A percentile compares a stretch with the other conserved stretches of the same genome.
Evolutionary conservation across 2,888 invertebrate genomes (phyloP).

Genomic region (Julus scanicus): DNA sequence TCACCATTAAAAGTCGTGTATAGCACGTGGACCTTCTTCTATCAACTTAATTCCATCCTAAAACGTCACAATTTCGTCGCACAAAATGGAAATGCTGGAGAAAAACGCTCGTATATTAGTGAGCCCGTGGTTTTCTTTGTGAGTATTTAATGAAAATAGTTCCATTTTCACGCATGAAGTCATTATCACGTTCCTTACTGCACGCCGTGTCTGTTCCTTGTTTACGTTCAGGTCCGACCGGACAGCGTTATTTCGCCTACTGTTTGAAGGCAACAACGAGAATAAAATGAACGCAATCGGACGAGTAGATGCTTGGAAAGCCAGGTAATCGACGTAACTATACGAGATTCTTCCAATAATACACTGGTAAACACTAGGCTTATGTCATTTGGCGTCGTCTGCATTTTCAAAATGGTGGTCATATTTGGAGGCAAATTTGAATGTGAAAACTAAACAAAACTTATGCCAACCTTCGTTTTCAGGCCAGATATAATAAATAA

Average conservation of each 20-base stretch:
- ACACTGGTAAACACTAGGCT: no score
- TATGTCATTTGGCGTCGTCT: no score
- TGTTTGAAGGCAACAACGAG: not conserved
- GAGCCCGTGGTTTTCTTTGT: not conserved
- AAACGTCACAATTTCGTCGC: not conserved
- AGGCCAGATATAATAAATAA: no score
- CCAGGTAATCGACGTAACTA: not conserved
- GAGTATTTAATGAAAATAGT: not conserved
- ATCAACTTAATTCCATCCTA: not conserved
- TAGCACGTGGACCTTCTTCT: no score
- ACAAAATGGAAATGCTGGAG: no score
- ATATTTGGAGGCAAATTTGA: no score
- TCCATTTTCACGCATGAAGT: not conserved
- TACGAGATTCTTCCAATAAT: not conserved
- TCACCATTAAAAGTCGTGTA: not conserved
- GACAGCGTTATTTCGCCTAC: not conserved
- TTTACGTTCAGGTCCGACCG: not conserved
- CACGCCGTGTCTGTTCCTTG: not conserved
- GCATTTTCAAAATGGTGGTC: no score
- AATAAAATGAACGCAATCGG: not conserved
- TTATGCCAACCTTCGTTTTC: not conserved
- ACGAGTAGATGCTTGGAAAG: slow-evolving; percentile 32
- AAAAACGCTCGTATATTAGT: not conserved
- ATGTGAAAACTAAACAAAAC: not conserved
- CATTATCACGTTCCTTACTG: not conserved